A percentile compares a stretch with the other conserved stretches of the same genome.
phyloP scores from a whole-genome alignment of 2,113 vertebrate species.

The Clupea harengus region DNA sequence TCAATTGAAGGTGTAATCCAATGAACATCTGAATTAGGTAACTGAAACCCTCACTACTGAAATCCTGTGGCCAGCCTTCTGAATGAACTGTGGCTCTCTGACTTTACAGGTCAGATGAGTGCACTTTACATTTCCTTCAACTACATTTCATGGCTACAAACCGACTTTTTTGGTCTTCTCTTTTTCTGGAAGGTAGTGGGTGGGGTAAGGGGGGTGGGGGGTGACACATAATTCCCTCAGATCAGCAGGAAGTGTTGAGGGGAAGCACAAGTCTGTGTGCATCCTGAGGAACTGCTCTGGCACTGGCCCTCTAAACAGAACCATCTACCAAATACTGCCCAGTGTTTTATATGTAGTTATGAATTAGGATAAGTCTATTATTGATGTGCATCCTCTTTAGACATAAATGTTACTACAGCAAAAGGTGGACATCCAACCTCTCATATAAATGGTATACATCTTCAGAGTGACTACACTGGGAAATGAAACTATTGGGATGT shows the following conservation, averaged over 20 bases:
- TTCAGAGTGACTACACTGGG: neutral
- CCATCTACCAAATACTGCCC: neutral
- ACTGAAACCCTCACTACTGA: neutral
- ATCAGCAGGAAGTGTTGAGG: neutral
- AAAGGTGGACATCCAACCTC: neutral
- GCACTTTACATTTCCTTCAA: neutral
- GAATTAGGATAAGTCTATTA: neutral
- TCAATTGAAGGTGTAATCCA: constrained; percentile 25
- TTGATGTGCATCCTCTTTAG: neutral
- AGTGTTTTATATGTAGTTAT: neutral
- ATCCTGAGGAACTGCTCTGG: neutral
- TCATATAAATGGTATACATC: neutral
- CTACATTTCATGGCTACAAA: neutral
- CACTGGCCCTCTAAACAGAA: neutral
- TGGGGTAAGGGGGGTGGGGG: neutral
- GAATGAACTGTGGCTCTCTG: neutral
- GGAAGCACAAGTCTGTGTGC: constrained; percentile 5
- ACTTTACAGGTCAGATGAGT: neutral
- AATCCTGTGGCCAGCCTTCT: neutral
- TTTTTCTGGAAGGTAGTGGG: neutral
- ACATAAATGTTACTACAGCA: constrained; percentile 3
- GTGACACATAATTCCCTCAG: neutral
- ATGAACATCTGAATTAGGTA: constrained; percentile 16
- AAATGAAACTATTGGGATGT: neutral
- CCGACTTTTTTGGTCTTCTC: neutral